Evolutionary conservation across 1,140 invertebrate species (phyloP), one percentile per base, ranked within the genome.

Genomic region (Bactericera cockerelli): DNA sequence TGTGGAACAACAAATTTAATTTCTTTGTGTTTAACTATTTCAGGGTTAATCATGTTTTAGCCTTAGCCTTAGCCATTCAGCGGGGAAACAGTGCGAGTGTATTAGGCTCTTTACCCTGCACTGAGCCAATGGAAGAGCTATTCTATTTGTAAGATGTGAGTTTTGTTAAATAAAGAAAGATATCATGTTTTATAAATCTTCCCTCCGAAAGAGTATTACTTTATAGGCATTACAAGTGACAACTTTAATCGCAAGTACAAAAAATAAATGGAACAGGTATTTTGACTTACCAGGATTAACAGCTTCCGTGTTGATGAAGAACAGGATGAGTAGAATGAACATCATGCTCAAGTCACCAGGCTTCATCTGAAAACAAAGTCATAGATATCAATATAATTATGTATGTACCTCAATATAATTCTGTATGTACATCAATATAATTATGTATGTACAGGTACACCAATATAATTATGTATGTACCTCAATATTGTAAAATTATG

Each of bases 201-300:
- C 10, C 16, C 33, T 16, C 10, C 10, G 33, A 11, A 16, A 11
- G 16, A 11, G 10, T 16, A 36, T 11, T 16, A 16, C 16, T 10
- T 36, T 16, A 36, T 36, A 36, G 33, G 16, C 33, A 16, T 16
- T 36, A 36, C 33, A 36, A 11, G 16, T 36, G 10, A 16, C 33
- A 36, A 36, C 10, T 36, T 36, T 36, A 16, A 11, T 36, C 16
- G 16, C 10, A 36, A 36, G 10, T 36, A 16, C 33, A 11, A 36
- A 36, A 36, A 36, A 36, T 11, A 36, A 36, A 36, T 16, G 10
- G 33, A 36, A 36, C 10, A 36, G 33, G 16, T 36, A 10, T 36
- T 36, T 36, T 36, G 33, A 49, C 42, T 49, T 49, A 49, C 42
- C 42, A 19, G 42, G 42, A 49, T 49, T 49, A 16, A 49, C 42